Evolutionary conservation across 2,888 invertebrate genomes (phyloP).

Genomic region (Mythimna albipuncta): DNA sequence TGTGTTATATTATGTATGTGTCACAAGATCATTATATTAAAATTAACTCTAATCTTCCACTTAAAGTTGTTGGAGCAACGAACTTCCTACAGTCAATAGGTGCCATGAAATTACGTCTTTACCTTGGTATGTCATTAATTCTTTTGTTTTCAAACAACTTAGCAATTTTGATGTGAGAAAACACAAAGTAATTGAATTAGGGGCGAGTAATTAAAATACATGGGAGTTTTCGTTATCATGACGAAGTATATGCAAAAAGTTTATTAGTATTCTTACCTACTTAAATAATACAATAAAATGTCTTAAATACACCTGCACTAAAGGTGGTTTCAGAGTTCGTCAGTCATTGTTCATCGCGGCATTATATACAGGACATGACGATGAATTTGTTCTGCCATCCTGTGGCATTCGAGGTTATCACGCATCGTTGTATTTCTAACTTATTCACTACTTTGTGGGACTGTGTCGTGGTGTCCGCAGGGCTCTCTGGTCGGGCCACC

Average conservation of each 20-base stretch:
- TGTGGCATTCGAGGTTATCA: slow-evolving; percentile 53
- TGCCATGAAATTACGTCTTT: slow-evolving; percentile 73
- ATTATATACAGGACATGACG: slow-evolving; percentile 59
- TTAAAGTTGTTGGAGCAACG: slow-evolving; percentile 79
- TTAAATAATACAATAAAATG: slow-evolving; percentile 68
- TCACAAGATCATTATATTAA: slow-evolving; percentile 84
- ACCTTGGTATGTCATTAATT: slow-evolving; percentile 76
- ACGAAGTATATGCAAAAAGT: slow-evolving; percentile 70
- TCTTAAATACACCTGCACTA: slow-evolving; percentile 69
- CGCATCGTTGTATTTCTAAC: slow-evolving; percentile 50
- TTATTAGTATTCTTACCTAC: slow-evolving; percentile 72
- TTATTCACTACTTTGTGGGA: slow-evolving; percentile 79
- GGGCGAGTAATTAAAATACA: slow-evolving; percentile 72
- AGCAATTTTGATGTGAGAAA: slow-evolving; percentile 73
- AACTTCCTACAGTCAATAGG: slow-evolving; percentile 80
- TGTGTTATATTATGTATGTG: slow-evolving; percentile 69
- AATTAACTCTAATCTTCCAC: slow-evolving; percentile 86
- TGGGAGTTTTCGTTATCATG: slow-evolving; percentile 62
- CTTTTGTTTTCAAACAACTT: slow-evolving; percentile 77
- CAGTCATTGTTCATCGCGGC: slow-evolving; percentile 69
- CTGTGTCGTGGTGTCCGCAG: slow-evolving; percentile 91
- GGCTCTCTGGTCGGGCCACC: slow-evolving; percentile 91
- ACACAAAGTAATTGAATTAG: slow-evolving; percentile 68
- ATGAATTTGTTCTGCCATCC: slow-evolving; percentile 52
- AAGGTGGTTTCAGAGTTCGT: slow-evolving; percentile 70